Conservation (phyloP, 2,888 invertebrate species). For the Fragum sueziense region DNA sequence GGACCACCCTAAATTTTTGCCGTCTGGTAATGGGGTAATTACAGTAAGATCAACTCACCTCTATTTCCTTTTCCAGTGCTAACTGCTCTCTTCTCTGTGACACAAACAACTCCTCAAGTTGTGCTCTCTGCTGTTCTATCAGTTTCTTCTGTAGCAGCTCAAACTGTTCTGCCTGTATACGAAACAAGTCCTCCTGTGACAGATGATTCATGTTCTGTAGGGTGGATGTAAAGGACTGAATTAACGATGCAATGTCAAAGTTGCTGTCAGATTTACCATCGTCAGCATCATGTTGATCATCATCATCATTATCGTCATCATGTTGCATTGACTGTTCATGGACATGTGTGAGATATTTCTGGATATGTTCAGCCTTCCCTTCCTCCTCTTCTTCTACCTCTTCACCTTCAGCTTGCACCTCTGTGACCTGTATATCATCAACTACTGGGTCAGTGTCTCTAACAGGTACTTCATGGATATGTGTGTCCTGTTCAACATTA, state of each 20-base stretch:
- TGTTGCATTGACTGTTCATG: conserved; percentile 66
- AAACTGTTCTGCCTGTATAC: conserved; percentile 73
- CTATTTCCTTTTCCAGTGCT: conserved; percentile 71
- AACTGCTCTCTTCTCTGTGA: conserved; percentile 85
- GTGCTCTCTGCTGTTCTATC: conserved; percentile 85
- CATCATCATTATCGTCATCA: conserved; percentile 41
- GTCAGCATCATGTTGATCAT: conserved; percentile 33
- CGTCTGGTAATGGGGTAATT: too few species aligned
- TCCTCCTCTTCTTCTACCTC: conserved; percentile 63
- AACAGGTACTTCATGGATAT: neutral
- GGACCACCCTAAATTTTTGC: too few species aligned
- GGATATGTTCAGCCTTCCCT: conserved; percentile 79
- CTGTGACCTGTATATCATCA: neutral
- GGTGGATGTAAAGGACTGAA: conserved; percentile 62
- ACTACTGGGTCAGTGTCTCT: neutral
- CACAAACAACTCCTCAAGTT: conserved; percentile 76
- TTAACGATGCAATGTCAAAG: conserved; percentile 55
- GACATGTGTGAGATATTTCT: conserved; percentile 75
- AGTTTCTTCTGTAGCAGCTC: conserved; percentile 71
- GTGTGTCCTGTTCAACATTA: neutral
- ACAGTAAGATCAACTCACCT: too few species aligned
- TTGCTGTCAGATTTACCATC: conserved; percentile 17
- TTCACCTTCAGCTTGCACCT: neutral
- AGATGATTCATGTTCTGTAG: conserved; percentile 62
- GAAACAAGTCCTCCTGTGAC: conserved; percentile 69